Percentiles rank a stretch among this genome's conserved stretches.
Conservation (phyloP, 2,113 vertebrate species). For the Semnornis frantzii region DNA sequence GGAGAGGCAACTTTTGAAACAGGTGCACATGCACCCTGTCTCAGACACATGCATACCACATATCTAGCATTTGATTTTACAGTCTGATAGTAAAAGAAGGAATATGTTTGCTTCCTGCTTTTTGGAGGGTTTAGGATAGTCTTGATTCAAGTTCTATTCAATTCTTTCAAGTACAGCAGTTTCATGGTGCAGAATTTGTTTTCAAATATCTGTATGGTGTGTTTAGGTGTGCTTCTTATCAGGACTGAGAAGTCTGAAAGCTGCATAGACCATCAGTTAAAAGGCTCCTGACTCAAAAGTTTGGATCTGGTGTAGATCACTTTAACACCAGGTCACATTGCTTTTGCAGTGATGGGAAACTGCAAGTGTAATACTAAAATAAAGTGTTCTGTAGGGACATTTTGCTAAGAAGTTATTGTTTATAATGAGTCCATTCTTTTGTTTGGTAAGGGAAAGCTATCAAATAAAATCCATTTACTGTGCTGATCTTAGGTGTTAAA, state of each 20-base stretch:
- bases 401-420: neutral
- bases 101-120: neutral
- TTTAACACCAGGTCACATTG: neutral
- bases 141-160: neutral
- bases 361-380: neutral
- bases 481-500: neutral
- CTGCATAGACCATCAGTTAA: neutral
- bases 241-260: neutral
- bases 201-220: neutral
- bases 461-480: neutral
- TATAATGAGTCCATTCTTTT: neutral
- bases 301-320: neutral
- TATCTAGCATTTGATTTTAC: neutral
- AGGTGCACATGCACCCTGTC: neutral
- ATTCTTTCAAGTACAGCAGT: neutral
- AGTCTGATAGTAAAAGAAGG: neutral
- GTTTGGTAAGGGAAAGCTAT: neutral
- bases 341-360: neutral
- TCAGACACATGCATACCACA: neutral
- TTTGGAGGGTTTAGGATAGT: neutral
- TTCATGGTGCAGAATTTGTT: neutral
- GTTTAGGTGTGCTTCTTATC: neutral
- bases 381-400: neutral
- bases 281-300: neutral
- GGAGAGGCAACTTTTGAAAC: neutral